Conservation (phyloP, 2,888 invertebrate genomes). For the Plusia festucae region DNA sequence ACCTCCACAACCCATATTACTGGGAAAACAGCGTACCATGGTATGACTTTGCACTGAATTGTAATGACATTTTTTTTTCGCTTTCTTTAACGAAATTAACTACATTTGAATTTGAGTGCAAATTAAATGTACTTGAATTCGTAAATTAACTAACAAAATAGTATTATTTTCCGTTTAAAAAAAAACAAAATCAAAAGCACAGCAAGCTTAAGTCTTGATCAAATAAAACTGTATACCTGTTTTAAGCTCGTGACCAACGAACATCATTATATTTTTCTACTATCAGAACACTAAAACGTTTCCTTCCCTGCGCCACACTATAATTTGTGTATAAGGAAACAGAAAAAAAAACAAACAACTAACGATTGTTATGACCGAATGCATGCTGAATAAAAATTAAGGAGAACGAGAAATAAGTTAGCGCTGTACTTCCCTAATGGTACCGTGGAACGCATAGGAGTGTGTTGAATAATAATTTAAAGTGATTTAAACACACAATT, state of each 20-base stretch:
- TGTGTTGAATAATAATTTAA: not conserved
- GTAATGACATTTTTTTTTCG: too few relatives aligned
- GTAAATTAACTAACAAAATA: too few relatives aligned
- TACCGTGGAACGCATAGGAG: slow-evolving; percentile 5
- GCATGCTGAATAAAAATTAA: slow-evolving; percentile 47
- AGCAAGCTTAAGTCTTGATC: not conserved
- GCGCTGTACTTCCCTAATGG: slow-evolving; percentile 23
- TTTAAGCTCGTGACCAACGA: not conserved
- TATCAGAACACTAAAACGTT: not conserved
- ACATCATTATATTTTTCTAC: slow-evolving; percentile 1
- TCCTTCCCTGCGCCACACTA: not conserved
- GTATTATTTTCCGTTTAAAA: too few relatives aligned
- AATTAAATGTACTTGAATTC: too few relatives aligned
- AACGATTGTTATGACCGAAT: slow-evolving; percentile 25
- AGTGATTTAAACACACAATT: too few relatives aligned
- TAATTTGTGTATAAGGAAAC: not conserved
- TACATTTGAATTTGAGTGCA: not conserved
- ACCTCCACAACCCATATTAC: too few relatives aligned
- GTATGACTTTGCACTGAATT: too few relatives aligned
- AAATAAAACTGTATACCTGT: not conserved
- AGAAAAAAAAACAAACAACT: slow-evolving; percentile 29
- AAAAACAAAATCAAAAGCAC: too few relatives aligned
- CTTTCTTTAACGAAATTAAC: too few relatives aligned
- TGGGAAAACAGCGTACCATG: too few relatives aligned
- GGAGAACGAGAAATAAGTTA: slow-evolving; percentile 8